Base-by-base conservation (phyloP, 2,113 vertebrate genomes). In the Anguilla japonica region DNA sequence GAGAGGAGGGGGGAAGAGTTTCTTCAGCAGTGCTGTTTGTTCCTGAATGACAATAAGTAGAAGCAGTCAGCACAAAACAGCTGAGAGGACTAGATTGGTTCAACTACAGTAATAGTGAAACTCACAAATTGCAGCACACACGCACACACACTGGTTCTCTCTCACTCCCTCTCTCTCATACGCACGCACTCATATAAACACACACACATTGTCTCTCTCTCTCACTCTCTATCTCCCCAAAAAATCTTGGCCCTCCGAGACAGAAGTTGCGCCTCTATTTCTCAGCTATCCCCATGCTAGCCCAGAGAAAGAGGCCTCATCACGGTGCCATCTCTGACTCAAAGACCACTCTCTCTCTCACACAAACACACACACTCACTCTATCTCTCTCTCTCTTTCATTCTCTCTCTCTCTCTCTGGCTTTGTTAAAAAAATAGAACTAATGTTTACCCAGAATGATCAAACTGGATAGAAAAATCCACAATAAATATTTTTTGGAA, bases 181-280 rank as follows among this genome's bases (percentile, higher is more conserved):
- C 18, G 82, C 53, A 93, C 86, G 0, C 88, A 6, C 43, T n/a
- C 0, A n/a, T 3, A 53, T 14, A 53, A 53, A 46, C 9, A 46
- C 0, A 6, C 9, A 60, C 57, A 18, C 57, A 14, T 9, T 46
- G 43, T 46, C 43, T 46, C 43, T 46, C 18, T 9, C 18, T 2
- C 56, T 16, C 56, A 14, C 56, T 16, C 56, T 16, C 14, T 16
- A 2, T 16, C 56, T 16, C 43, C 43, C 34, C 43, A 13, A 53
- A 53, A 53, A 53, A 53, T 53, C 11, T 11, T 53, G 50, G 50
- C 50, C 50, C 50, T 53, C 13, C 13, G 1, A 53, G 50, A 53
- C 7, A 53, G 8, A 2, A 53, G 50, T 53, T 53, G 50, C 2
- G 50, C 13, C 8, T 11, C 13, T 11, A 13, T 53, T 11, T 53